These are phyloP conservation scores for Cyaniris semiargus DNA, from an alignment of 2,888 invertebrate genomes.

Conservation along the genomic window DNA sequence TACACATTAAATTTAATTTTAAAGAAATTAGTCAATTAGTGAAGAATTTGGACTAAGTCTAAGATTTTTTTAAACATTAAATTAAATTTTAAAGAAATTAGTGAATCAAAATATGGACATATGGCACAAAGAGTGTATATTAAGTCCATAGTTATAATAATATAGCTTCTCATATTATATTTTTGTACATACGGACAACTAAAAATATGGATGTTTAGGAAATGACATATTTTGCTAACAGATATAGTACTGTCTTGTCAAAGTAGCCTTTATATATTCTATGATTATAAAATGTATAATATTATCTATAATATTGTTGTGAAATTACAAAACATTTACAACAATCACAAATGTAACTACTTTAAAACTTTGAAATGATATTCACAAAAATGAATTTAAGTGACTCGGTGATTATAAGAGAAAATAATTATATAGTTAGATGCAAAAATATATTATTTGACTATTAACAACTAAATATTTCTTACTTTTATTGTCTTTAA, in stretches of 20 bases:
- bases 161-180: no score
- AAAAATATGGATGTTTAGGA: not conserved
- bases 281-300: not conserved
- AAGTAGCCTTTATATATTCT: not conserved
- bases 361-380: not conserved
- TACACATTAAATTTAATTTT: not conserved
- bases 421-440: not conserved
- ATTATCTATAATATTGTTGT: not conserved
- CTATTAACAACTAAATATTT: not conserved
- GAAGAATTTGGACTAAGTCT: not conserved
- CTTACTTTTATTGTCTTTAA: not conserved
- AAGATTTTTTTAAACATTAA: not conserved
- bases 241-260: not conserved
- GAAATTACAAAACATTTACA: not conserved
- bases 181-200: not conserved
- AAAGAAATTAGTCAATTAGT: not conserved
- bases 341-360: not conserved
- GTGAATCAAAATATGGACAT: not conserved
- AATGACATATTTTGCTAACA: not conserved
- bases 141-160: not conserved
- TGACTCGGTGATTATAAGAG: not conserved
- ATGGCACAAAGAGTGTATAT: not conserved
- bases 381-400: not conserved
- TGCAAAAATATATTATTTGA: not conserved
- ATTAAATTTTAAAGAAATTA: not conserved